Conservation (phyloP, 2,113 vertebrate genomes). For the Mirounga angustirostris region DNA sequence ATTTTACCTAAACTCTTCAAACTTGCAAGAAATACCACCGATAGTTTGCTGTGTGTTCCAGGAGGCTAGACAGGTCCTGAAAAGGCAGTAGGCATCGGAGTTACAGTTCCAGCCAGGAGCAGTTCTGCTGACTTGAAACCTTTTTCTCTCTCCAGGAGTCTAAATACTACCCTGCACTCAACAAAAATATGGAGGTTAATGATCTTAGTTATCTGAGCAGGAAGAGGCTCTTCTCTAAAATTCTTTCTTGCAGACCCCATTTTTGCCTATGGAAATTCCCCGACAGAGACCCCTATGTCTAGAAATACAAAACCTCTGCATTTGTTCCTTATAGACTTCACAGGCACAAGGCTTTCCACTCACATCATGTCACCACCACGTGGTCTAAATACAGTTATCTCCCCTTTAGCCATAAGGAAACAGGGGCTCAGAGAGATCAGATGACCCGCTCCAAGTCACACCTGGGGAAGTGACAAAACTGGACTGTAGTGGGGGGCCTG, state of each 20-base stretch:
- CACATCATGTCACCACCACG: background rate
- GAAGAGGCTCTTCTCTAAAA: background rate
- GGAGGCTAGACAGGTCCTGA: background rate
- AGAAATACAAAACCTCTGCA: background rate
- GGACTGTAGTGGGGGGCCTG: accelerated
- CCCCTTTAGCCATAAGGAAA: background rate
- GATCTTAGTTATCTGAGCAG: background rate
- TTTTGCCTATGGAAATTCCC: background rate
- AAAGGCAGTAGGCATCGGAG: background rate
- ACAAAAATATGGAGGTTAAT: background rate
- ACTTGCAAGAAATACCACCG: background rate
- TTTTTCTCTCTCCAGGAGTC: background rate
- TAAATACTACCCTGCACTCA: background rate
- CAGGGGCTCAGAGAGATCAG: background rate
- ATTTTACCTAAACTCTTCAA: background rate
- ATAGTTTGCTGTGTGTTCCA: background rate
- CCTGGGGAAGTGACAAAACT: background rate
- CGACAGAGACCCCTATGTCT: background rate
- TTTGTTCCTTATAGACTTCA: background rate
- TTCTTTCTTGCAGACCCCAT: background rate
- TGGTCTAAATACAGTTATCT: background rate
- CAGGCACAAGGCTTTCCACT: background rate
- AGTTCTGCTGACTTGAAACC: no score
- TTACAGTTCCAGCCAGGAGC: background rate
- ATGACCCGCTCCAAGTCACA: background rate